A percentile compares a stretch with the other conserved stretches of the same genome.
Conservation (phyloP, 2,113 vertebrate genomes). For the Rhagologus leucostigma region DNA sequence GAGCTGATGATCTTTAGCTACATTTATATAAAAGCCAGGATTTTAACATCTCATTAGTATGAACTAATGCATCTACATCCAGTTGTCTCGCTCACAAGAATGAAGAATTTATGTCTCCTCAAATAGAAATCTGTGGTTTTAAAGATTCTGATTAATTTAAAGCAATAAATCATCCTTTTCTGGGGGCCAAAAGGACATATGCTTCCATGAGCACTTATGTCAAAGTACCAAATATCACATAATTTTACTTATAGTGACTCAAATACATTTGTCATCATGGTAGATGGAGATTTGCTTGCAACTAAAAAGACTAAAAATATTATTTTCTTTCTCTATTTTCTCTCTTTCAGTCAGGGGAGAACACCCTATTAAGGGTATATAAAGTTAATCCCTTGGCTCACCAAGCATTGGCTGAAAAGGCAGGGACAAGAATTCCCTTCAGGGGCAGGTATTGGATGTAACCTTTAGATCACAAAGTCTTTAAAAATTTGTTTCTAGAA, state of each 20-base stretch:
- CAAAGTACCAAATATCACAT: background rate
- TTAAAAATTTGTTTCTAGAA: background rate
- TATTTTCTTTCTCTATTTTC: background rate
- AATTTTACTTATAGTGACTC: background rate
- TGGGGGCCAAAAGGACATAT: background rate
- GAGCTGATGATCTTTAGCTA: background rate
- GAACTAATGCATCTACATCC: background rate
- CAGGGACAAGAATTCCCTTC: background rate
- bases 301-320: background rate
- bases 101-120: background rate
- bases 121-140: background rate
- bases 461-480: background rate
- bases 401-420: background rate
- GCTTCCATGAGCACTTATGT: background rate
- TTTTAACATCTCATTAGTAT: background rate
- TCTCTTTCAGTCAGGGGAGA: background rate
- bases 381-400: background rate
- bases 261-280: background rate
- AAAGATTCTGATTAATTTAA: constrained; percentile 1
- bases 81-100: background rate
- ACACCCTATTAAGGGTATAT: background rate
- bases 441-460: background rate
- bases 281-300: background rate
- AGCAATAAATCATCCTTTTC: constrained; percentile 6
- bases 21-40: background rate